Evolutionary conservation across 2,888 invertebrate genomes (phyloP).

Genomic region (Agrotis segetum): DNA sequence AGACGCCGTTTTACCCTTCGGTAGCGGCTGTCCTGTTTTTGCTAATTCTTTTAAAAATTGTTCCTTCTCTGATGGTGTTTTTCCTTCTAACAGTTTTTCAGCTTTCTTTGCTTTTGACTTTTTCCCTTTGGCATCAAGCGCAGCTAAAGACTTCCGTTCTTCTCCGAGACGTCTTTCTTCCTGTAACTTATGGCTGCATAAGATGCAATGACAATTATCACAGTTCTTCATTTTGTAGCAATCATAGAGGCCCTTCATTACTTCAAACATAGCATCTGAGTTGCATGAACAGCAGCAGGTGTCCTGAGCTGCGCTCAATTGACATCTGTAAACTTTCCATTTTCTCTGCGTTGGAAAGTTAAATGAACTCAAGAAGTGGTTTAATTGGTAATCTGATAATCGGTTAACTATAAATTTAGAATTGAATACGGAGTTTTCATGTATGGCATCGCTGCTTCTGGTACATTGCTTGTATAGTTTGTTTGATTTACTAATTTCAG

Average conservation of each 20-base stretch:
- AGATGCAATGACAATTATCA: slow-evolving; percentile 79
- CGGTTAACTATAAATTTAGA: slow-evolving; percentile 40
- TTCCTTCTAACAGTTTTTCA: slow-evolving; percentile 36
- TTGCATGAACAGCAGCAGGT: slow-evolving; percentile 71
- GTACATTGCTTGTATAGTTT: slow-evolving; percentile 20
- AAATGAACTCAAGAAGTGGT: slow-evolving; percentile 27
- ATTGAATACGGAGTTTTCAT: slow-evolving; percentile 1
- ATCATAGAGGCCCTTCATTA: slow-evolving; percentile 85
- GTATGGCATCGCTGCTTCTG: slow-evolving; percentile 34
- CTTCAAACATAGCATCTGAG: slow-evolving; percentile 85
- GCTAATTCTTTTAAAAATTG: slow-evolving; percentile 47
- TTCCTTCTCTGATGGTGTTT: slow-evolving; percentile 45
- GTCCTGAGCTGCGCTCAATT: slow-evolving; percentile 73
- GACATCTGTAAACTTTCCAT: slow-evolving; percentile 63
- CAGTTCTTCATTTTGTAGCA: slow-evolving; percentile 84
- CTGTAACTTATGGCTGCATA: slow-evolving; percentile 75
- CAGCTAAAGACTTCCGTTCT: slow-evolving; percentile 32
- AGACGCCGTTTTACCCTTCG: slow-evolving; percentile 38
- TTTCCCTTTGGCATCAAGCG: slow-evolving; percentile 33
- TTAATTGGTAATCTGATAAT: slow-evolving; percentile 27
- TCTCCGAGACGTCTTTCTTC: slow-evolving; percentile 41
- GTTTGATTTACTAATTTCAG: slow-evolving; percentile 15
- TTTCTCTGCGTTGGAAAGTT: slow-evolving; percentile 34
- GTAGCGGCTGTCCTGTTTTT: slow-evolving; percentile 30
- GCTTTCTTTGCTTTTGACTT: slow-evolving; percentile 33